Conservation (phyloP, 2,797 vertebrate genomes). For the Periparus ater region DNA sequence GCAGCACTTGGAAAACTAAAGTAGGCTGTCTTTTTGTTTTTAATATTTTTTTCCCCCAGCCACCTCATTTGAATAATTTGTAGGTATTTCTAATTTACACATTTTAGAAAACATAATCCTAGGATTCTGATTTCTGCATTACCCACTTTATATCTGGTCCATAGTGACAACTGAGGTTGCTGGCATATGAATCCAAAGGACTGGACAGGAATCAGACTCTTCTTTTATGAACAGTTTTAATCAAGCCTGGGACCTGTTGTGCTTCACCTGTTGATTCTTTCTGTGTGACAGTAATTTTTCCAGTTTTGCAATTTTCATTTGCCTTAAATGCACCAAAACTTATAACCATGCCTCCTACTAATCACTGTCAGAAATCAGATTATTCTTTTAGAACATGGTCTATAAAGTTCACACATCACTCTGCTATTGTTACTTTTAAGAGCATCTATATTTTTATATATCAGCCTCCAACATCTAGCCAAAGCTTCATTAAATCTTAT, state of each 20-base stretch:
- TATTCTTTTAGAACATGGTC: neutral
- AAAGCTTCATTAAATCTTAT: neutral
- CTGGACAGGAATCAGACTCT: neutral
- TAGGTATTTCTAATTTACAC: neutral
- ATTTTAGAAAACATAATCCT: neutral
- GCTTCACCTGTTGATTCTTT: neutral
- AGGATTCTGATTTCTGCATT: neutral
- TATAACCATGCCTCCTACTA: neutral
- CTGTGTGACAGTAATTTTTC: neutral
- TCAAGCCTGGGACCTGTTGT: neutral
- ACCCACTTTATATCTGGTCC: neutral
- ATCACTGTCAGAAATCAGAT: neutral
- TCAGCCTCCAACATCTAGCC: neutral
- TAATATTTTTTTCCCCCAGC: rapidly evolving
- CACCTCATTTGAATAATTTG: neutral
- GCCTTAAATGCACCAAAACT: neutral
- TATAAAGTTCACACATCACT: neutral
- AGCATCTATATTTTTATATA: neutral
- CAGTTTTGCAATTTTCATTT: neutral
- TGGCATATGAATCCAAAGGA: neutral
- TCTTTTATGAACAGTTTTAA: neutral
- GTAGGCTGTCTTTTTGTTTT: neutral
- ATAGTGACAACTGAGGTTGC: neutral
- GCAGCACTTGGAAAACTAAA: neutral
- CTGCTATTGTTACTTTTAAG: neutral